Conservation (phyloP, 2,113 vertebrate species). For the Prunella fulvescens region DNA sequence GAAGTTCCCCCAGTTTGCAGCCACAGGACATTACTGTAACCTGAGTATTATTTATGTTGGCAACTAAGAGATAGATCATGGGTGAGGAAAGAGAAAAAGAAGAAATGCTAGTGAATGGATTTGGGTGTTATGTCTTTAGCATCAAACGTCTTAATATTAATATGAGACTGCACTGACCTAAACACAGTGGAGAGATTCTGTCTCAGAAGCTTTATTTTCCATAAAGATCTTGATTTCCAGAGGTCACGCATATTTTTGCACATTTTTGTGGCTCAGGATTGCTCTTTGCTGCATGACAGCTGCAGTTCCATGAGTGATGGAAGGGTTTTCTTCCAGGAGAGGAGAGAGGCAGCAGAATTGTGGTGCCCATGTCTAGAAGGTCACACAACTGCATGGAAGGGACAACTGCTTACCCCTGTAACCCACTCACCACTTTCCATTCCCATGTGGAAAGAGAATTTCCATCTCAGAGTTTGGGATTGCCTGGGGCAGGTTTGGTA, state of each 20-base stretch:
- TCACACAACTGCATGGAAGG: not conserved
- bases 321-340: not conserved
- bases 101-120: not conserved
- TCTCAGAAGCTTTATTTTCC: not conserved
- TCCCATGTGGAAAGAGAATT: not conserved
- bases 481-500: not conserved
- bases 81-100: not conserved
- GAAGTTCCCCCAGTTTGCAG: not conserved
- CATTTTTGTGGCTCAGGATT: not conserved
- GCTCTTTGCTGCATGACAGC: not conserved
- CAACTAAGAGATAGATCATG: not conserved
- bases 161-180: not conserved
- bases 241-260: not conserved
- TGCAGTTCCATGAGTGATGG: not conserved
- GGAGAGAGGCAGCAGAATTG: not conserved
- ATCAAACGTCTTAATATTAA: not conserved
- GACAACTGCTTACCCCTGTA: not conserved
- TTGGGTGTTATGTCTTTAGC: not conserved
- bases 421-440: not conserved
- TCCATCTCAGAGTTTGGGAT: not conserved
- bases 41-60: conserved; percentile 32
- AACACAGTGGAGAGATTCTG: not conserved
- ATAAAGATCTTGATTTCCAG: not conserved
- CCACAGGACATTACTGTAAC: conserved; percentile 17
- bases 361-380: not conserved